These are phyloP conservation scores for Lithophane leautieri DNA, from an alignment of 2,888 invertebrate species.

Conservation along the genomic window DNA sequence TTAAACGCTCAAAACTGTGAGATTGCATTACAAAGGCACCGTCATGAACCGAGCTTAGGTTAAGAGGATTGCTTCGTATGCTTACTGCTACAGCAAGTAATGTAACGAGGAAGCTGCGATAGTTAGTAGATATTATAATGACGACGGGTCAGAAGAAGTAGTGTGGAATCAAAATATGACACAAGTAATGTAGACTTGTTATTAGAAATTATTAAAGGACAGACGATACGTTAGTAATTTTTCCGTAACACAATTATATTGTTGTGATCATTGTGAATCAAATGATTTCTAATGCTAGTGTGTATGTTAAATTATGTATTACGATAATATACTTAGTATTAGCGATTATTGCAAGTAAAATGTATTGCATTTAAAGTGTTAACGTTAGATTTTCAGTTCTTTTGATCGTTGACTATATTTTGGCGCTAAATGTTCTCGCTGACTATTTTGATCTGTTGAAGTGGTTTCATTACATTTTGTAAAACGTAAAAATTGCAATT, in stretches of 20 bases:
- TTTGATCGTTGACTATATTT: slow-evolving; percentile 64
- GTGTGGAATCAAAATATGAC: slow-evolving; percentile 46
- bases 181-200: slow-evolving; percentile 50
- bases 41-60: background rate
- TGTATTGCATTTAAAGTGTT: slow-evolving; percentile 87
- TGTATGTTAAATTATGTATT: slow-evolving; percentile 81
- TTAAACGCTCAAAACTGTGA: background rate
- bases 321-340: slow-evolving; percentile 79
- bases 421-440: slow-evolving; percentile 65
- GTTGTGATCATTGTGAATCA: slow-evolving; percentile 83
- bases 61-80: background rate
- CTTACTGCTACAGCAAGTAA: slow-evolving; percentile 20
- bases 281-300: slow-evolving; percentile 79
- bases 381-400: slow-evolving; percentile 75
- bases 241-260: slow-evolving; percentile 71
- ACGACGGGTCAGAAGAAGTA: slow-evolving; percentile 6
- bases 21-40: background rate
- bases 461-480: slow-evolving; percentile 47
- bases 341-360: slow-evolving; percentile 75
- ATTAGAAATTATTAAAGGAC: slow-evolving; percentile 53
- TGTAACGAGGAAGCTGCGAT: slow-evolving; percentile 38
- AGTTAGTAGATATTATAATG: slow-evolving; percentile 18
- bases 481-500: slow-evolving; percentile 20
- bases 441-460: slow-evolving; percentile 64
- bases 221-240: slow-evolving; percentile 51